phyloP scores from a whole-genome alignment of 2,888 invertebrate genomes.

The Psococerastis gibbosa region DNA sequence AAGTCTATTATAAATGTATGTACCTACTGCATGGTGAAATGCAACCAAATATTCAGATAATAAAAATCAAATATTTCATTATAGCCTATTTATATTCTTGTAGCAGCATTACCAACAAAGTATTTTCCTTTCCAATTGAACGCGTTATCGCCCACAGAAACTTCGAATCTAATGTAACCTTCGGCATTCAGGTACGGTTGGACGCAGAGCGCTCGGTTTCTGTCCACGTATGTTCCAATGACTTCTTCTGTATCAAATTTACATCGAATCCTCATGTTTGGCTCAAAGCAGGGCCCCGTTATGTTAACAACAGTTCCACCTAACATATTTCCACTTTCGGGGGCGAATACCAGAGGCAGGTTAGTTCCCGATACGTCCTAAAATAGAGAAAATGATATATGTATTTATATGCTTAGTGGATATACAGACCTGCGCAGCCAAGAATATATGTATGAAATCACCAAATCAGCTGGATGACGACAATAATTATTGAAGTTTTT shows the following conservation, averaged over 20 bases:
- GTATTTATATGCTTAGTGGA: too few relatives aligned
- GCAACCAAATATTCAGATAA: too few relatives aligned
- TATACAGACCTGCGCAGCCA: too few relatives aligned
- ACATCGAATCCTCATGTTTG: conserved; percentile 55
- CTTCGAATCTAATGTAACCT: conserved; percentile 71
- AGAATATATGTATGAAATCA: too few relatives aligned
- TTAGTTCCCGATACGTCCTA: conserved; percentile 50
- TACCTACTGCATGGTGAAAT: too few relatives aligned
- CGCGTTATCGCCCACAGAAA: conserved; percentile 62
- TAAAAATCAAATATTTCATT: too few relatives aligned
- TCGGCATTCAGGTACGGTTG: conserved; percentile 74
- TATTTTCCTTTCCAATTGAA: conserved; percentile 82
- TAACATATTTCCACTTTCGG: conserved; percentile 92
- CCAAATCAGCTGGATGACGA: too few relatives aligned
- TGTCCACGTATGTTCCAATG: conserved; percentile 52
- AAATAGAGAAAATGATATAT: not conserved
- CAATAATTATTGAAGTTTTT: too few relatives aligned
- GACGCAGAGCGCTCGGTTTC: conserved; percentile 72
- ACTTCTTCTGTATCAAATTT: conserved; percentile 67
- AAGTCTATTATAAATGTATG: too few relatives aligned
- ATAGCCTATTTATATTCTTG: not conserved
- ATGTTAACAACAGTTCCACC: conserved; percentile 93
- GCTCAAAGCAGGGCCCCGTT: conserved; percentile 84
- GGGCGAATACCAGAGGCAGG: conserved; percentile 70
- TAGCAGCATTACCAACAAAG: conserved; percentile 52